phyloP scores from a whole-genome alignment of 2,888 invertebrate genomes.

The Trachelus tabidus region DNA sequence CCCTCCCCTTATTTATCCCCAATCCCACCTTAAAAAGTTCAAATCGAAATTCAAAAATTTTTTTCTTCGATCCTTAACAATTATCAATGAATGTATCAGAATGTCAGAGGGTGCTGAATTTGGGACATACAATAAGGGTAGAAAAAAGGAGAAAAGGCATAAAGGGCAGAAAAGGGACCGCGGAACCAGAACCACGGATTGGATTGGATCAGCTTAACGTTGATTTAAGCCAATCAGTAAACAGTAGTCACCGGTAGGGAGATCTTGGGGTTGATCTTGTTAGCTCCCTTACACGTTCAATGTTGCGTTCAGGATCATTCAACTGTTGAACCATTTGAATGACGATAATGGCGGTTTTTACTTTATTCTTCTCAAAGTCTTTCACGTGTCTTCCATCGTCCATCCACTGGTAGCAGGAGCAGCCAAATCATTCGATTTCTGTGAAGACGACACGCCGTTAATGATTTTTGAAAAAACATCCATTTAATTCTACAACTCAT shows the following conservation, averaged over 20 bases:
- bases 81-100: too few relatives aligned
- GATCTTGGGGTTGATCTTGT: slow-evolving; percentile 61
- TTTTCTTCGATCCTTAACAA: too few relatives aligned
- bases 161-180: slow-evolving; percentile 51
- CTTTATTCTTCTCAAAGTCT: slow-evolving; percentile 10
- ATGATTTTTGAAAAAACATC: too few relatives aligned
- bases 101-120: too few relatives aligned
- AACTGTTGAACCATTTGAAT: not conserved
- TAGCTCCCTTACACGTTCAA: slow-evolving; percentile 61
- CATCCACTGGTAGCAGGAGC: not conserved
- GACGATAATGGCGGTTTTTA: not conserved
- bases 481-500: too few relatives aligned
- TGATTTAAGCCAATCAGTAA: slow-evolving; percentile 66
- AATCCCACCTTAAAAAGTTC: too few relatives aligned
- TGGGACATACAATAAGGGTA: too few relatives aligned
- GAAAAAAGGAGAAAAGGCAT: slow-evolving; percentile 15
- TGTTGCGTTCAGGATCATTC: slow-evolving; percentile 49
- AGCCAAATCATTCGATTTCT: too few relatives aligned
- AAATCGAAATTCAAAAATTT: too few relatives aligned
- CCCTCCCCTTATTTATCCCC: too few relatives aligned
- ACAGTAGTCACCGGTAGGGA: slow-evolving; percentile 56
- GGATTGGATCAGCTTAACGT: slow-evolving; percentile 65
- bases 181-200: slow-evolving; percentile 54
- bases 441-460: too few relatives aligned
- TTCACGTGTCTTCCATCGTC: slow-evolving; percentile 1